Conservation (phyloP, 1,140 invertebrate species). For the Ceratina australensis region DNA sequence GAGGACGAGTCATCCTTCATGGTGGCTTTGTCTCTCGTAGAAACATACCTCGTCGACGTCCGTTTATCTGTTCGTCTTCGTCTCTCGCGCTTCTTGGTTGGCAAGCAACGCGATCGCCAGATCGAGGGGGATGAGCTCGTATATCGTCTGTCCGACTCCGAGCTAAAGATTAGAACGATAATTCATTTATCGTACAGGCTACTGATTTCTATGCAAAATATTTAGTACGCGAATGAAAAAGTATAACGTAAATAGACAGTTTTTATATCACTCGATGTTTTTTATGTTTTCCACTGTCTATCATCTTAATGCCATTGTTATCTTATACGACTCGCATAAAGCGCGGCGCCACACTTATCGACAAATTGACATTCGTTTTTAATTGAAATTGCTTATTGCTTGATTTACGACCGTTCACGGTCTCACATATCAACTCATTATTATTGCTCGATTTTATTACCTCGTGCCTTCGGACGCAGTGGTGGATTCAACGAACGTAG, state of each 20-base stretch:
- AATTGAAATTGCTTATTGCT: constrained; percentile 7
- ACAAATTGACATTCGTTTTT: neutral
- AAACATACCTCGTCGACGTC: neutral
- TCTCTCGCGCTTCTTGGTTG: constrained; percentile 15
- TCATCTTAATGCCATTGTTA: too few relatives aligned
- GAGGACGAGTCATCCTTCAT: neutral
- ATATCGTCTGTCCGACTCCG: constrained; percentile 14
- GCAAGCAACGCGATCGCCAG: neutral
- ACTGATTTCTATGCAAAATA: too few relatives aligned
- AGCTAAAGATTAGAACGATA: constrained; percentile 15
- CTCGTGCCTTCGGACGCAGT: constrained; percentile 19
- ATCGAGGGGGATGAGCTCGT: constrained; percentile 22
- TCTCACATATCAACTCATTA: neutral
- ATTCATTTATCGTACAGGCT: neutral
- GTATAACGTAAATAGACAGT: neutral
- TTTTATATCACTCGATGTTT: neutral
- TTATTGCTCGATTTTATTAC: constrained; percentile 12
- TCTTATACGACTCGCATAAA: neutral
- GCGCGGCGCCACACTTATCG: neutral
- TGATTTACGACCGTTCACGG: neutral
- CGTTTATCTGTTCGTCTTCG: constrained; percentile 15
- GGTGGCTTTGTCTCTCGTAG: constrained; percentile 1
- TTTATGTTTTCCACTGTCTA: constrained; percentile 4
- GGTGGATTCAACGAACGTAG: constrained; percentile 10
- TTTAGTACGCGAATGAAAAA: too few relatives aligned